These are phyloP conservation scores for Polyodon spathula DNA, from an alignment of 2,113 vertebrate species.

Conservation along the genomic window DNA sequence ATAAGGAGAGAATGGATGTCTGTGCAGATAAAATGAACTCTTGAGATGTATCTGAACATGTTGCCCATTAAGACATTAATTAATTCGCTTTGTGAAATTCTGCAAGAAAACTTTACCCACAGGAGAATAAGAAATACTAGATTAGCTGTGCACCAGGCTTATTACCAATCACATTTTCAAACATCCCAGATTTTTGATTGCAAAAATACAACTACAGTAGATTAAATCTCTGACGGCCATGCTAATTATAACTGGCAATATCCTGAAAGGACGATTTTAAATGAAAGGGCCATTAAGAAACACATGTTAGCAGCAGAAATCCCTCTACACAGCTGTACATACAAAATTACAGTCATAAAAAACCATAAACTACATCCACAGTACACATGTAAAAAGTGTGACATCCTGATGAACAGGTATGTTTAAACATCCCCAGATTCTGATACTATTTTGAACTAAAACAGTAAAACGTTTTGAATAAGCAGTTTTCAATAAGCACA, in stretches of 20 bases:
- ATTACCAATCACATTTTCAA: slow-evolving; percentile 3
- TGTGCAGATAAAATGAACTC: not conserved
- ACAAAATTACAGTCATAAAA: too few relatives aligned
- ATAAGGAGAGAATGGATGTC: not conserved
- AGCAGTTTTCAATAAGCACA: not conserved
- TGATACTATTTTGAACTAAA: not conserved
- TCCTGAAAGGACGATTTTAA: not conserved
- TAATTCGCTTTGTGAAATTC: not conserved
- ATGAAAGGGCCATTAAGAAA: not conserved
- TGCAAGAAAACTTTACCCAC: not conserved
- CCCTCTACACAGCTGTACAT: too few relatives aligned
- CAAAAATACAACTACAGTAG: not conserved
- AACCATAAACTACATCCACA: too few relatives aligned
- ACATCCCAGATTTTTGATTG: not conserved
- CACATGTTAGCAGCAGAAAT: too few relatives aligned
- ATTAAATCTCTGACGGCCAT: too few relatives aligned
- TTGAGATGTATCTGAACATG: not conserved
- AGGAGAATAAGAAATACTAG: not conserved
- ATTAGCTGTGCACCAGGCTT: not conserved
- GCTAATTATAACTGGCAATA: slow-evolving; percentile 15
- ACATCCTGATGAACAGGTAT: too few relatives aligned
- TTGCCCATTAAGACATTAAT: slow-evolving; percentile 5
- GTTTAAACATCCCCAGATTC: too few relatives aligned
- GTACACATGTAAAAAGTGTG: too few relatives aligned
- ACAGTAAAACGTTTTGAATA: not conserved